Percentiles rank a stretch among this genome's conserved stretches.
phyloP scores from a whole-genome alignment of 2,113 vertebrate genomes.

The Takifugu flavidus region DNA sequence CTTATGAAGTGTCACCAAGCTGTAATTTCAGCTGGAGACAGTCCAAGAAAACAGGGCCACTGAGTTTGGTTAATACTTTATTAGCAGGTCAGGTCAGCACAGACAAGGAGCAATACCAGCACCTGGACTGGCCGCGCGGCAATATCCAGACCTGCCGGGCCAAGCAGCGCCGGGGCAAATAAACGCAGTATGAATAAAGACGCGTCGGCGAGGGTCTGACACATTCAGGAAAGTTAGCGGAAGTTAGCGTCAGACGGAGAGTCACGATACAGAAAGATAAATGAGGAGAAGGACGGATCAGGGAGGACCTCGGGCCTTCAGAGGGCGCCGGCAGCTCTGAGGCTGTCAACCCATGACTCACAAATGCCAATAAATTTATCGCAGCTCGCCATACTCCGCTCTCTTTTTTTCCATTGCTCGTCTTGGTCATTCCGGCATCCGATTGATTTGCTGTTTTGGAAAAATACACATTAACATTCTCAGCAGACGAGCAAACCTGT shows the following conservation, averaged over 20 bases:
- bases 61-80: conserved; percentile 45
- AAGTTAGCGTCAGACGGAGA: conserved; percentile 41
- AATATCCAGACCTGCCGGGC: no score
- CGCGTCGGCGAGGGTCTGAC: not conserved
- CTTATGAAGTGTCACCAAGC: conserved; percentile 70
- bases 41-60: conserved; percentile 30
- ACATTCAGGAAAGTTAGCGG: conserved; percentile 13
- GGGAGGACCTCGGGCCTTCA: conserved; percentile 24
- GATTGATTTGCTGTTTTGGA: conserved; percentile 42
- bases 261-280: conserved; percentile 34
- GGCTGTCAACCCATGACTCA: conserved; percentile 26
- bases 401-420: conserved; percentile 36
- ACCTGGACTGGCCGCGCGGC: not conserved
- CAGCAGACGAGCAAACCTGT: conserved; percentile 35
- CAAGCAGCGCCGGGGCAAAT: not conserved
- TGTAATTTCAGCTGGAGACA: conserved; percentile 47
- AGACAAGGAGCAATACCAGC: not conserved
- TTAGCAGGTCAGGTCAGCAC: conserved; percentile 25
- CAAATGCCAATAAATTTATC: conserved; percentile 35
- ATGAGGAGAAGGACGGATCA: conserved; percentile 25
- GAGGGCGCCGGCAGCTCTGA: conserved; percentile 18
- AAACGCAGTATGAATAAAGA: not conserved
- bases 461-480: conserved; percentile 43
- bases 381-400: conserved; percentile 16
- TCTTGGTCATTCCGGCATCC: conserved; percentile 42